Conservation (phyloP, 2,797 vertebrate species). For the Oryzias dopingdopingensis region DNA sequence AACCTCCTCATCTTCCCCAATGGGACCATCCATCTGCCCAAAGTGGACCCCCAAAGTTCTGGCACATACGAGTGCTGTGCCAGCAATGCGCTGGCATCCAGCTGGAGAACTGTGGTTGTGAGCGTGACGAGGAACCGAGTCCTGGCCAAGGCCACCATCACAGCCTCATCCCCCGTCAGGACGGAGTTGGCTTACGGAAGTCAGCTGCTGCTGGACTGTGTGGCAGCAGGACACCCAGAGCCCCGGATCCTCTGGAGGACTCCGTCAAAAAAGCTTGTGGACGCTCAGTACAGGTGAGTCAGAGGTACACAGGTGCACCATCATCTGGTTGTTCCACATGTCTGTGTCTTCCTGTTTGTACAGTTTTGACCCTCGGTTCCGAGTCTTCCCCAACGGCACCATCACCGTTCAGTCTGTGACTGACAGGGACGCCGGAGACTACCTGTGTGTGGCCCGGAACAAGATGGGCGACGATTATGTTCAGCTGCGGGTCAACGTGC, state of each 20-base stretch:
- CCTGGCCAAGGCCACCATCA: constrained; percentile 82
- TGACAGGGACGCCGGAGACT: constrained; percentile 86
- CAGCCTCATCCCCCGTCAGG: constrained; percentile 76
- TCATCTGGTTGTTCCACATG: no score
- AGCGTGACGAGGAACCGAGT: constrained; percentile 66
- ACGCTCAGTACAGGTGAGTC: constrained; percentile 86
- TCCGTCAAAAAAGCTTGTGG: constrained; percentile 87
- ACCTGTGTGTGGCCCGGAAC: constrained; percentile 89
- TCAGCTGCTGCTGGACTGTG: constrained; percentile 83
- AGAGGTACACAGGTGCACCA: no score
- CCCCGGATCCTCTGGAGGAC: constrained; percentile 90
- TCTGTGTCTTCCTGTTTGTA: constrained; percentile 3
- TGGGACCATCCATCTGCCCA: constrained; percentile 85
- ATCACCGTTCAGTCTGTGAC: constrained; percentile 81
- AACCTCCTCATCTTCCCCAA: constrained; percentile 88
- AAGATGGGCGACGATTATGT: constrained; percentile 87
- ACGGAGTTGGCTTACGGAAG: constrained; percentile 84
- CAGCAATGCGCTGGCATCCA: constrained; percentile 78
- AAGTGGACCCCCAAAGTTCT: constrained; percentile 65
- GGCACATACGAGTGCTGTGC: constrained; percentile 87
- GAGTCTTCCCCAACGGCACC: constrained; percentile 85
- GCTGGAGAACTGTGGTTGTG: constrained; percentile 77
- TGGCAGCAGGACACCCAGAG: constrained; percentile 84
- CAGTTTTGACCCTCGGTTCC: constrained; percentile 85
- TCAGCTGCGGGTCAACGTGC: constrained; percentile 80